Percentiles rank a stretch among this genome's conserved stretches.
These are phyloP conservation scores for Callorhinus ursinus DNA, from an alignment of 2,113 vertebrate genomes.

Conservation along the genomic window DNA sequence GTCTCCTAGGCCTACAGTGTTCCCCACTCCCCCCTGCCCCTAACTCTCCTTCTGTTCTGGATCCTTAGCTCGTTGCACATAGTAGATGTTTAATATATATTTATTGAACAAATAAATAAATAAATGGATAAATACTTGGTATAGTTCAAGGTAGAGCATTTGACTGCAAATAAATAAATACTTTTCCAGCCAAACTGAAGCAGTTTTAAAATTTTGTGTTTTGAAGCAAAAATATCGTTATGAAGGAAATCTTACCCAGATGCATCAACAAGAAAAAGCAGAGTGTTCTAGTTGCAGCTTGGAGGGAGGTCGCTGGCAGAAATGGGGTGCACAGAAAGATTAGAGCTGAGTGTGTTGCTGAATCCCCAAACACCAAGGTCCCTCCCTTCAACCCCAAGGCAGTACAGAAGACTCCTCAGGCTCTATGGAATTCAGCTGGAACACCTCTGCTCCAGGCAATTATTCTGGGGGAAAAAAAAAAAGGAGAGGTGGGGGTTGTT, in stretches of 20 bases:
- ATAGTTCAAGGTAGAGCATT: neutral
- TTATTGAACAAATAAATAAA: neutral
- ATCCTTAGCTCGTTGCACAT: neutral
- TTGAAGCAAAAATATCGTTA: neutral
- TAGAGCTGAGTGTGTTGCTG: too few relatives aligned
- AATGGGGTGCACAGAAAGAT: neutral
- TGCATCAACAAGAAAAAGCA: neutral
- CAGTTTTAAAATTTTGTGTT: conserved; percentile 33
- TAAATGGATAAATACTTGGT: neutral
- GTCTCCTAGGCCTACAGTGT: neutral
- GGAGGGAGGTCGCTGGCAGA: neutral
- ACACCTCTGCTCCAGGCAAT: neutral
- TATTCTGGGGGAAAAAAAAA: neutral
- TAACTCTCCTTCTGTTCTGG: neutral
- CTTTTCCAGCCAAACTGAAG: neutral
- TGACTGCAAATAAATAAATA: neutral
- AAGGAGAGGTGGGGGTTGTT: rapidly evolving
- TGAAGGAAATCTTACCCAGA: neutral
- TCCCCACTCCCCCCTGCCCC: neutral
- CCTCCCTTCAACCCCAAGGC: neutral
- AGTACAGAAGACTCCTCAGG: neutral
- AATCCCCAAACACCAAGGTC: neutral
- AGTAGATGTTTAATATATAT: neutral
- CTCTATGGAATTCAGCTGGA: neutral
- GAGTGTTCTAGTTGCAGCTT: neutral